Conservation (phyloP, 2,113 vertebrate species). For the Chroicocephalus ridibundus region DNA sequence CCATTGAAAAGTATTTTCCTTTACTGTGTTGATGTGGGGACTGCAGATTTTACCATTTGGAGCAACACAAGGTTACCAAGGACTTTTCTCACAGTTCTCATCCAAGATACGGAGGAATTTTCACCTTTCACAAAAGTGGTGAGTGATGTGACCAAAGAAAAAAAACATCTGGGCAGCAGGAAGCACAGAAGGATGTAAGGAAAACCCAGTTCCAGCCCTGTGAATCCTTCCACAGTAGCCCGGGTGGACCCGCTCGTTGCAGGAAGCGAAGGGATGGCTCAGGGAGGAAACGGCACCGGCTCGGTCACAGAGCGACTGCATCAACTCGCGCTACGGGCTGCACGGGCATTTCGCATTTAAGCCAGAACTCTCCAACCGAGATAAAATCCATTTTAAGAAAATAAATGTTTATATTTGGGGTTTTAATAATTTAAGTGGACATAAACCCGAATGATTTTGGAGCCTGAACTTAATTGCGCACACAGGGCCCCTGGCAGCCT, state of each 20-base stretch:
- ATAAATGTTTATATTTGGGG: not conserved
- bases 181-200: not conserved
- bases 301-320: not conserved
- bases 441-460: not conserved
- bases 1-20: not conserved
- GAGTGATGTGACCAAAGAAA: not conserved
- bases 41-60: not conserved
- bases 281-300: rapidly evolving
- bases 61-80: not conserved
- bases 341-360: not conserved
- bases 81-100: not conserved
- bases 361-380: not conserved
- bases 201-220: not conserved
- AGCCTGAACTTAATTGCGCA: not conserved
- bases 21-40: not conserved
- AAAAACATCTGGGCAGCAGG: not conserved
- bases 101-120: not conserved
- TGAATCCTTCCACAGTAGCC: not conserved
- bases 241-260: rapidly evolving
- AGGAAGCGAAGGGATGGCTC: not conserved
- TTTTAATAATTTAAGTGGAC: not conserved
- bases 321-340: not conserved
- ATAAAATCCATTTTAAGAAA: not conserved
- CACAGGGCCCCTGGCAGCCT: not conserved
- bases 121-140: not conserved